phyloP scores from a whole-genome alignment of 2,113 vertebrate genomes.

The Protobothrops flavoviridis region DNA sequence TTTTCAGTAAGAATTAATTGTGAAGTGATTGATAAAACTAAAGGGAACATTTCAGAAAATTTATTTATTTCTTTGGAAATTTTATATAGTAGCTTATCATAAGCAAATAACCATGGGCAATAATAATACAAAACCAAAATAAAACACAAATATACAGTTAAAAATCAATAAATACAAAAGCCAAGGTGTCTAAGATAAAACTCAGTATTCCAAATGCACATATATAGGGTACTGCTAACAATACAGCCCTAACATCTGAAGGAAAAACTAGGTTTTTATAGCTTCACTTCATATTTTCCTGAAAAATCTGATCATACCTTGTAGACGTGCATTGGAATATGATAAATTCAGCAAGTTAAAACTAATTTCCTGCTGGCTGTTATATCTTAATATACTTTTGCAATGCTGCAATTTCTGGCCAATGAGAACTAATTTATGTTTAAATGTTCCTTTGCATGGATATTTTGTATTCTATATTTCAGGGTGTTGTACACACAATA shows the following conservation, averaged over 20 bases:
- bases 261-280: background rate
- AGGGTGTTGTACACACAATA: constrained; percentile 93
- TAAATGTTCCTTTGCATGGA: constrained; percentile 7
- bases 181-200: background rate
- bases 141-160: background rate
- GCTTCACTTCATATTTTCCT: background rate
- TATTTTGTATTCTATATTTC: constrained; percentile 17
- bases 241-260: background rate
- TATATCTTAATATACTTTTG: background rate
- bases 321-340: background rate
- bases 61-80: background rate
- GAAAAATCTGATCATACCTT: background rate
- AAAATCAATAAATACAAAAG: background rate
- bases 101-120: background rate
- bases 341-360: background rate
- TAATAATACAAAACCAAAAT: background rate
- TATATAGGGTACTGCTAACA: background rate
- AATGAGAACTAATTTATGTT: background rate
- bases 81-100: background rate
- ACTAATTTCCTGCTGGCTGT: background rate
- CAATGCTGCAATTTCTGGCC: background rate
- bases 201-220: background rate
- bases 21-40: background rate
- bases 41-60: background rate
- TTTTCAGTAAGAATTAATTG: background rate